Evolutionary conservation across 1,140 invertebrate species (phyloP), one percentile per base, ranked within the genome.

Genomic region (Caenorhabditis inopinata): DNA sequence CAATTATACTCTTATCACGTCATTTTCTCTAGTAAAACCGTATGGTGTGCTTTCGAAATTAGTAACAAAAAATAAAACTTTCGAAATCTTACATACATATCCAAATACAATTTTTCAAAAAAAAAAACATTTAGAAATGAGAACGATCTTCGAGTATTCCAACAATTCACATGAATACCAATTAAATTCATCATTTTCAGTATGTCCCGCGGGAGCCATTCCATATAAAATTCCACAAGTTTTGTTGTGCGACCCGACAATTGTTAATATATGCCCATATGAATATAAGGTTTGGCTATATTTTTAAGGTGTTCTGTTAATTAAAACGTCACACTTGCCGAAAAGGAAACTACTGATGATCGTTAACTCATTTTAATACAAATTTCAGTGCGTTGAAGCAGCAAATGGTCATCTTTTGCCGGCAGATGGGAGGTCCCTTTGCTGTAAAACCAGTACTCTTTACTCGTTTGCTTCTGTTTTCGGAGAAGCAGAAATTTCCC

Each of bases 221-320:
- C 75, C 83, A 9, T 84, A 76, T 46, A 79, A 80, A 58, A 82
- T 84, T 35, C 83, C 83, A 18, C 76, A 82, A 38, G 80, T 84
- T 48, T 75, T 82, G 73, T 45, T 84, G 5, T 84, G 83, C 48
- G 83, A 82, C 45, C 83, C 83, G 35, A 76, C 76, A 7, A 84
- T 84, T 51, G 83, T 84, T 42, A 84, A 84, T 51, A 79, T 84
- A 58, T 84, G 83, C 42, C 83, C 83, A 12, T 79, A 79, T 38
- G 83, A 84, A n/a, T 84, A 82, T 46, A 84, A 83, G 62, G 78
- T 79, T 68, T 21, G 45, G 14, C 38, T 25, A 29, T 75, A 29
- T 75, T 68, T 6, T 35, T 58, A 42, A 21, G 45, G 21, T 38
- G 16, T 47, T 47, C 48, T 47, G 27, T 75, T 75, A 16, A 45